Base-by-base conservation (phyloP, 2,797 vertebrate genomes). In the Crypturellus tataupa region DNA sequence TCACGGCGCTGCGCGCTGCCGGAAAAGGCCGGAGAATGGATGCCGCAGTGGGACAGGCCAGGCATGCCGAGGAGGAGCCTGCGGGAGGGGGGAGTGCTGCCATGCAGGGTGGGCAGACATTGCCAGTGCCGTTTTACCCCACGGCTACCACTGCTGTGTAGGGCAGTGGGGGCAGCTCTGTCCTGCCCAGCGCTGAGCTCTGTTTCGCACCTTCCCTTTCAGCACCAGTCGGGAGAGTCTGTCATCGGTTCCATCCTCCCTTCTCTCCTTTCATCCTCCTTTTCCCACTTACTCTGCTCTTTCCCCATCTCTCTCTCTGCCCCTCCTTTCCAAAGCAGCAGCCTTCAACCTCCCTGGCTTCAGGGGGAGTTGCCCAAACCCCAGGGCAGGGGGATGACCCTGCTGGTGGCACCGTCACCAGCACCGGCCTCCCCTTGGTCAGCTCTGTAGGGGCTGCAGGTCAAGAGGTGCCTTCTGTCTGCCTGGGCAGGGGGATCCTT, bases 401-500 rank as follows among this genome's bases (percentile, higher is more conserved):
- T 55, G 53, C 51, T 29, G 51, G 51, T 35, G 35, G 23, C 58
- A 35, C 56, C 47, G 6, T 8, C 13, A 9, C 58, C 7, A 35
- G 7, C 51, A 17, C 51, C 51, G 17, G 17, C n/a, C 25, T 37
- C 29, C 15, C 56, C 20, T 33, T 13, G 37, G 7, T 16, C 29
- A 14, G 53, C 53, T 15, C 47, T 20, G 29, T 8, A 14, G 35
- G 47, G 33, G 39, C 72, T 20, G 37, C 16, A 4, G 4, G 2
- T 44, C 25, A 65, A 70, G 49, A 91, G 21, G 90, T 96, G 91
- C 92, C 91, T 97, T 96, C 63, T 46, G 44, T 9, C 44, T 47
- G 4, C 47, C 47, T 12, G 20, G 23, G 23, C 47, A 21, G 8
- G 17, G 18, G 47, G 63, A 73, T 79, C 85, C 78, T 77, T 64